These are phyloP conservation scores for Hololepta plana DNA, from an alignment of 2,888 invertebrate genomes.

Conservation along the genomic window DNA sequence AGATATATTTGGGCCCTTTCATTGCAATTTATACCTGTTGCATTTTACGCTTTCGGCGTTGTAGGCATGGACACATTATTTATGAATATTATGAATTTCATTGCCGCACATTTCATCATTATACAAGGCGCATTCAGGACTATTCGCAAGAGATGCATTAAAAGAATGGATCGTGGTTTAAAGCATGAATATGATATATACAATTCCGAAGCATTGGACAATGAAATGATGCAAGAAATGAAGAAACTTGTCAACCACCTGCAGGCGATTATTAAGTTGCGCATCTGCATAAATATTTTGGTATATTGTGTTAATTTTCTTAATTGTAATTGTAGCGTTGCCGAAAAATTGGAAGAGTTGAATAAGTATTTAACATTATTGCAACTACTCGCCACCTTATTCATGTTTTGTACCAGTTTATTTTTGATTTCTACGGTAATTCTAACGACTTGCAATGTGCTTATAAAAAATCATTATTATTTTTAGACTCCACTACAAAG, in stretches of 20 bases:
- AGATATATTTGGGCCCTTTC: slow-evolving; percentile 18
- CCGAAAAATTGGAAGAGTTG: slow-evolving; percentile 16
- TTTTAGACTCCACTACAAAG: slow-evolving; percentile 14
- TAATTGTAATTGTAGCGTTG: slow-evolving; percentile 13
- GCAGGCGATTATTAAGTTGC: slow-evolving; percentile 18
- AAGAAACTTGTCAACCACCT: slow-evolving; percentile 18
- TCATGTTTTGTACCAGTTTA: slow-evolving; percentile 21
- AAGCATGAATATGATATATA: slow-evolving; percentile 7
- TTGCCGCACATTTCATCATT: slow-evolving; percentile 18
- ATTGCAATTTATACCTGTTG: slow-evolving; percentile 20
- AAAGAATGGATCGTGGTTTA: too few species aligned
- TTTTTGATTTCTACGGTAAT: slow-evolving; percentile 21
- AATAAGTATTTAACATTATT: slow-evolving; percentile 18
- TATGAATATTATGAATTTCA: slow-evolving; percentile 22
- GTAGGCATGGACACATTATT: slow-evolving; percentile 20
- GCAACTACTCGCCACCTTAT: slow-evolving; percentile 19
- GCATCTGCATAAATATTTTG: slow-evolving; percentile 2
- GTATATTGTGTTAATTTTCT: slow-evolving; percentile 2
- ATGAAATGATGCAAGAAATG: slow-evolving; percentile 16
- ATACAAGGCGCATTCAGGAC: slow-evolving; percentile 21
- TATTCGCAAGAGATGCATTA: too few species aligned
- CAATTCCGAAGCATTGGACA: slow-evolving; percentile 9
- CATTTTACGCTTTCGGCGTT: slow-evolving; percentile 19
- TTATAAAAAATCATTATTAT: slow-evolving; percentile 4
- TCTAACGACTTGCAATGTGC: slow-evolving; percentile 1